phyloP scores from a whole-genome alignment of 2,113 vertebrate species.

The Eudyptes chrysolophus region DNA sequence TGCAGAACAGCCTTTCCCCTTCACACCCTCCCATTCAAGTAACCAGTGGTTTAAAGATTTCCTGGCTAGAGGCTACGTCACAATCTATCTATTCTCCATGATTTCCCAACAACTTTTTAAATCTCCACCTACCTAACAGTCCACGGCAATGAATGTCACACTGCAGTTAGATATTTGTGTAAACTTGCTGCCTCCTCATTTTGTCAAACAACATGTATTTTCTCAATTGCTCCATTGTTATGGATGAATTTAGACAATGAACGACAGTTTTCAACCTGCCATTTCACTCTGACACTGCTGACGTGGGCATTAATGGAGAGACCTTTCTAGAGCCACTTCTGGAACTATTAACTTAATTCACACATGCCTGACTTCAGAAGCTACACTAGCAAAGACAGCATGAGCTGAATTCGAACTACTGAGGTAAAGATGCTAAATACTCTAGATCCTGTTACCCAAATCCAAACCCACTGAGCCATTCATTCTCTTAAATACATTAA shows the following conservation, averaged over 20 bases:
- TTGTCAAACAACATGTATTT: not conserved
- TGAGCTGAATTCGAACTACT: not conserved
- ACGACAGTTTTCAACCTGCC: not conserved
- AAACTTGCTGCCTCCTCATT: not conserved
- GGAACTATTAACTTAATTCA: not conserved
- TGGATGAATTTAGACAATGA: not conserved
- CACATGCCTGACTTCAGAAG: not conserved
- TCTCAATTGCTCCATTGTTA: not conserved
- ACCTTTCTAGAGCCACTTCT: not conserved
- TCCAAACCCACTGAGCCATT: not conserved
- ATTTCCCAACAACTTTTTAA: not conserved
- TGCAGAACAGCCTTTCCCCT: not conserved
- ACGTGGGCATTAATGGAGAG: not conserved
- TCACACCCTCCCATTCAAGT: not conserved
- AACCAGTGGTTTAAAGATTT: not conserved
- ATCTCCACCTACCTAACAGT: not conserved
- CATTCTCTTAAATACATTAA: not conserved
- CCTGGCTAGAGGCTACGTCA: not conserved
- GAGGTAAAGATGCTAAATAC: not conserved
- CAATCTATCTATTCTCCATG: not conserved
- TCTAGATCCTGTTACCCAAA: slow-evolving; percentile 14
- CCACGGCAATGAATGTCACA: not conserved
- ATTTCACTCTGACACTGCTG: not conserved
- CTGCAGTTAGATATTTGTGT: not conserved
- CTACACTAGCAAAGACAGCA: not conserved